Evolutionary conservation across 2,113 vertebrate genomes (phyloP), one percentile per base, ranked within the genome.

Genomic region (Geothlypis trichas): DNA sequence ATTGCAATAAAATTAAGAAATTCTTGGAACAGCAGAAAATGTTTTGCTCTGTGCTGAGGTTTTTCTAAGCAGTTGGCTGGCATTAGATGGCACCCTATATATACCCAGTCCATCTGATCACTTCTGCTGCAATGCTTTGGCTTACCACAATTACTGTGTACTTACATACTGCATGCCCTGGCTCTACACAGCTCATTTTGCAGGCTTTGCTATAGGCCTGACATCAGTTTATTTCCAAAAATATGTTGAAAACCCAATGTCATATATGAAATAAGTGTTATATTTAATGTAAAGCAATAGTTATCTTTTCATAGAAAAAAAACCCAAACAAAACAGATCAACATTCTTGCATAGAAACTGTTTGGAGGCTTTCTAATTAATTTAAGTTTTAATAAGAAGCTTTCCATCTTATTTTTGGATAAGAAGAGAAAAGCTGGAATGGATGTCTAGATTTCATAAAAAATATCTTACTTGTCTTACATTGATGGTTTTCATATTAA

Each of bases 141-240:
- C 46, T 86, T 63, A 33, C 87, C 90, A 90, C 72, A 93, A 55
- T 84, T 92, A 42, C 89, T 77, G 30, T 58, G 66, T 76, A 9
- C 57, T 89, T 81, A 33, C 1, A 3, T 44, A 30, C 39, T 84
- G 42, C 58, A 31, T 87, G 80, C 59, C 57, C 49, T 76, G 4
- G 17, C 72, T 87, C 87, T 77, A 49, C 54, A 66, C n/a, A 85
- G 71, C 46, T 95, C 55, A 37, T 87, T 96, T 90, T 91, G 87
- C 47, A 83, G 87, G 52, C 58, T 87, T 52, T 71, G 52, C 78
- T 87, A 27, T 37, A 86, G 15, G 46, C 52, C 46, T 84, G 44
- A 59, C 15, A 10, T 75, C 76, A 75, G 35, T 75, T 92, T 86
- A 41, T 59, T 90, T 78, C 7, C 83, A 89, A 90, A 93, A 93